Base-by-base conservation (phyloP, 2,888 invertebrate species). In the Eledona agricola region DNA sequence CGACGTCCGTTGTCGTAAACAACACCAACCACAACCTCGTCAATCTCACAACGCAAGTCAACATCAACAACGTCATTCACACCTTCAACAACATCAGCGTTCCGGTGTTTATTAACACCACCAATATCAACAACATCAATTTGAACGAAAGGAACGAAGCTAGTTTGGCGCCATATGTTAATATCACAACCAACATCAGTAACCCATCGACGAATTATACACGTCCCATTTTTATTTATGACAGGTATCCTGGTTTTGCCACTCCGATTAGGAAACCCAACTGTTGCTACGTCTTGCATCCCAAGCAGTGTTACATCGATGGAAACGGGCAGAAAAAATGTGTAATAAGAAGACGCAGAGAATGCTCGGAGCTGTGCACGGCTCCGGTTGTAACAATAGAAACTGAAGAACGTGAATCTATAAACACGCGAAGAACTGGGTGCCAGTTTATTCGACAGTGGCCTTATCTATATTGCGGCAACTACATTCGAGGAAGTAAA, bases 71-170 rank as follows among this genome's bases (percentile, higher is more conserved):
- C 19, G 22, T 51, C 7, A 22, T 55, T 25, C 32, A 55, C 15
- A 55, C 45, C 11, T 23, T 32, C 31, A 55, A 51, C 10, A 55
- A 51, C 19, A 51, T 55, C 11, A 46, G 32, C 9, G 23, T 45
- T 16, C 55, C 55, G 7, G 25, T 55, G 6, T 46, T 16, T 17
- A 37, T 55, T 4, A 55, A 55, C 20, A 55, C 51, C 1, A 55
- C 55, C 4, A 51, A 55, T 15, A 51, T 55, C 4, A 51, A 55
- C 17, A 40, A 55, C 20, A 55, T 55, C 9, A 13, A 35, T 29
- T 11, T 47, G 13, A 11, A 10, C 3, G n/a, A 35, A 10, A 26
- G 6, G 6, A 13, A 23, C 4, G 25, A 20, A 13, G 20, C n/a
- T n/a, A n/a, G n/a, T n/a, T n/a, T n/a, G n/a, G n/a, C n/a, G n/a